phyloP scores from a whole-genome alignment of 2,113 vertebrate species.

The Oophaga pumilio region DNA sequence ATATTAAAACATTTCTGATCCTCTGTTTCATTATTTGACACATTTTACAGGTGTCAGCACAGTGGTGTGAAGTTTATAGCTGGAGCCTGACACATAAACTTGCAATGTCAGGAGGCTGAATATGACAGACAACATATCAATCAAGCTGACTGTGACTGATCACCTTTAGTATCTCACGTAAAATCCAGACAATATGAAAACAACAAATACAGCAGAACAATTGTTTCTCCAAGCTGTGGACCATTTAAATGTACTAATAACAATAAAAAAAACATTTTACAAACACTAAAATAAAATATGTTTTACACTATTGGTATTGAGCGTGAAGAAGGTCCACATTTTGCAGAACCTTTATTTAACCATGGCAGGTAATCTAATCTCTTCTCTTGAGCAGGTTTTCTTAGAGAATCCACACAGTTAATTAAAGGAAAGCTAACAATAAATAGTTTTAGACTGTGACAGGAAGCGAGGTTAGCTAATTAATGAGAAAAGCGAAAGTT shows the following conservation, averaged over 20 bases:
- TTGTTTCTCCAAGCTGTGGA: background rate
- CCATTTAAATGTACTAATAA: background rate
- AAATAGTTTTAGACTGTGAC: constrained; percentile 34
- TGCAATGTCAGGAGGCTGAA: constrained; percentile 30
- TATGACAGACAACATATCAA: constrained; percentile 20
- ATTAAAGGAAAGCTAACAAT: constrained; percentile 32
- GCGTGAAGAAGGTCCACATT: background rate
- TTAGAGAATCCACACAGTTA: background rate
- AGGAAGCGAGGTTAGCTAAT: constrained; percentile 34
- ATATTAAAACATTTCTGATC: background rate
- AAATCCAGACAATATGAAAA: background rate
- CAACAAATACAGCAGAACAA: background rate
- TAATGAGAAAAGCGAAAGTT: constrained; percentile 31
- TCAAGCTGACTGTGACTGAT: constrained; percentile 18
- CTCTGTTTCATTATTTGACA: constrained; percentile 4
- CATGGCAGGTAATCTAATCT: background rate
- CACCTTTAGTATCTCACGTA: background rate
- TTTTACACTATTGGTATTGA: background rate
- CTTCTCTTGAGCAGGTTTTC: background rate
- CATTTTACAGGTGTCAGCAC: constrained; percentile 21
- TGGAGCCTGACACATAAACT: constrained; percentile 24
- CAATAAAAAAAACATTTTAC: background rate
- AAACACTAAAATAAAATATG: background rate
- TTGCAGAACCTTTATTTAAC: background rate
- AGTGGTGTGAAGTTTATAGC: constrained; percentile 27